Conservation (phyloP, 2,113 vertebrate species). For the Petrocephalus zakoni region DNA sequence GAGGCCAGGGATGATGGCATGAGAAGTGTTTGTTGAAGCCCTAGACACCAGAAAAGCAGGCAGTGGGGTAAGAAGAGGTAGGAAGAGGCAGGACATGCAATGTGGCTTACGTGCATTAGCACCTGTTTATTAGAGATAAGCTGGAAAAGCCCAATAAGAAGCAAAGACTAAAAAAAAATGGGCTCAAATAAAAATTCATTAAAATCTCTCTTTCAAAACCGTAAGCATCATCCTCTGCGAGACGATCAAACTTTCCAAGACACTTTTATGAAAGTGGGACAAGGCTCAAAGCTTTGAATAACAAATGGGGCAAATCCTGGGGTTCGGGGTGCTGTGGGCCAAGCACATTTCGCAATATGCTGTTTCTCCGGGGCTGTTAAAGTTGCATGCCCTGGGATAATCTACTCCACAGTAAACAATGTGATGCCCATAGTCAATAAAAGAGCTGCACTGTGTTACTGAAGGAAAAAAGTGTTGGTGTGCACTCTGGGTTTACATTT, state of each 20-base stretch:
- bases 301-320: background rate
- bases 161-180: background rate
- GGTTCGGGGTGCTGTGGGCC: background rate
- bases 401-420: background rate
- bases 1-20: constrained; percentile 41
- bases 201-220: constrained; percentile 48
- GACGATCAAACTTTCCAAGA: constrained; percentile 47
- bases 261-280: constrained; percentile 54
- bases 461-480: background rate
- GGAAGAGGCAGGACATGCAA: background rate
- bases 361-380: background rate
- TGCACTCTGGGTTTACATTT: background rate
- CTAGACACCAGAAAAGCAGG: background rate
- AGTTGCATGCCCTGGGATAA: background rate
- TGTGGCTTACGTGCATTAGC: background rate
- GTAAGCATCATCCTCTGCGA: constrained; percentile 46
- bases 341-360: background rate
- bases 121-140: background rate
- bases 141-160: background rate
- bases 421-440: background rate
- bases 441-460: background rate
- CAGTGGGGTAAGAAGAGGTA: background rate
- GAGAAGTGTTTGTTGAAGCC: constrained; percentile 20
- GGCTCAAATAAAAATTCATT: constrained; percentile 43
- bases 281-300: constrained; percentile 26